phyloP scores from a whole-genome alignment of 2,113 vertebrate species.

The Zapornia atra region DNA sequence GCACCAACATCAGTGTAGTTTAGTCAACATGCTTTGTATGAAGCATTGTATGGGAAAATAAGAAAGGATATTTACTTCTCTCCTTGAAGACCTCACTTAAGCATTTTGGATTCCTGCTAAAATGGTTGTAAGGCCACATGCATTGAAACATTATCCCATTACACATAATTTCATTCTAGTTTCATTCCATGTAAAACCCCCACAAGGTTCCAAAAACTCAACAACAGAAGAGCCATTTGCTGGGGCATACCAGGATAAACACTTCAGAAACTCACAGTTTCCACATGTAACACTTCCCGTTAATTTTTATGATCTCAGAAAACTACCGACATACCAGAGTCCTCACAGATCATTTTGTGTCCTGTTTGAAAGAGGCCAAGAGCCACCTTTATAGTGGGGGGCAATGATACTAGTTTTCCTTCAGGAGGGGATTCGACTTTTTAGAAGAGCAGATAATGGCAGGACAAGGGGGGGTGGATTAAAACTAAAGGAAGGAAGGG shows the following conservation, averaged over 20 bases:
- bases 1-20: neutral
- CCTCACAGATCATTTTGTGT: neutral
- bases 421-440: no score
- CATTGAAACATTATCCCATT: neutral
- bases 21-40: neutral
- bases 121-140: neutral
- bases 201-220: neutral
- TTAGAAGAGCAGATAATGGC: no score
- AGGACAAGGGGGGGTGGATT: no score
- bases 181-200: neutral
- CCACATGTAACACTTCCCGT: neutral
- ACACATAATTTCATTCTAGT: neutral
- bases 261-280: neutral
- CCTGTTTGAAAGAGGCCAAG: neutral
- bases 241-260: neutral
- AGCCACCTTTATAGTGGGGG: neutral
- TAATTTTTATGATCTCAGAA: neutral
- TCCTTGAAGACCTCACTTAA: neutral
- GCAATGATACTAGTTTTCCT: neutral
- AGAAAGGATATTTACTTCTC: neutral
- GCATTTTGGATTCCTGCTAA: neutral
- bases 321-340: neutral
- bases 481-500: no score
- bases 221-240: neutral
- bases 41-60: neutral